Evolutionary conservation across 2,797 vertebrate species (phyloP).

Genomic region (Phylloscopus collybita): DNA sequence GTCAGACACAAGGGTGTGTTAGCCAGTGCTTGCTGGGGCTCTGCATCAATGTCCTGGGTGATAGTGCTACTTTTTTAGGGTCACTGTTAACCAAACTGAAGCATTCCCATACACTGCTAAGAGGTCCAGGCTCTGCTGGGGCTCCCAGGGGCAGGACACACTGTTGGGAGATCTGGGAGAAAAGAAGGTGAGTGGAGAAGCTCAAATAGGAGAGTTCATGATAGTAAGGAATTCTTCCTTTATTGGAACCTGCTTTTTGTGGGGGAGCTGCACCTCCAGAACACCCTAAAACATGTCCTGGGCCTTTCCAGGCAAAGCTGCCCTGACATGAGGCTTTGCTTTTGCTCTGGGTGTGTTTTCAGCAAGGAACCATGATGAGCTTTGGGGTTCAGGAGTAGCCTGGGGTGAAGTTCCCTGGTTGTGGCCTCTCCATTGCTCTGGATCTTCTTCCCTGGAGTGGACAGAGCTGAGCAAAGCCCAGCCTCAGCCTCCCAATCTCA

Average conservation of each 20-base stretch:
- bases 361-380: not conserved
- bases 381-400: not conserved
- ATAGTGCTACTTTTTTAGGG: not conserved
- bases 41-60: not conserved
- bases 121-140: not conserved
- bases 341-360: not conserved
- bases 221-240: not conserved
- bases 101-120: rapidly evolving
- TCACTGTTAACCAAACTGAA: not conserved
- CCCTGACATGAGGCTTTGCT: not conserved
- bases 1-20: not conserved
- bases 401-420: not conserved
- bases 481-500: not conserved
- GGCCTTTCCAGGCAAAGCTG: not conserved
- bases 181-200: not conserved
- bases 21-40: not conserved
- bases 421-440: not conserved
- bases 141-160: not conserved
- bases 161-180: not conserved
- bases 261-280: not conserved
- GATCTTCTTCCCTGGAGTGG: not conserved
- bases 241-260: not conserved
- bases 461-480: not conserved
- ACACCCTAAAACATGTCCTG: not conserved
- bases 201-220: not conserved